Percentiles rank a stretch among this genome's conserved stretches.
Conservation (phyloP, 2,113 vertebrate genomes). For the Picathartes gymnocephalus region DNA sequence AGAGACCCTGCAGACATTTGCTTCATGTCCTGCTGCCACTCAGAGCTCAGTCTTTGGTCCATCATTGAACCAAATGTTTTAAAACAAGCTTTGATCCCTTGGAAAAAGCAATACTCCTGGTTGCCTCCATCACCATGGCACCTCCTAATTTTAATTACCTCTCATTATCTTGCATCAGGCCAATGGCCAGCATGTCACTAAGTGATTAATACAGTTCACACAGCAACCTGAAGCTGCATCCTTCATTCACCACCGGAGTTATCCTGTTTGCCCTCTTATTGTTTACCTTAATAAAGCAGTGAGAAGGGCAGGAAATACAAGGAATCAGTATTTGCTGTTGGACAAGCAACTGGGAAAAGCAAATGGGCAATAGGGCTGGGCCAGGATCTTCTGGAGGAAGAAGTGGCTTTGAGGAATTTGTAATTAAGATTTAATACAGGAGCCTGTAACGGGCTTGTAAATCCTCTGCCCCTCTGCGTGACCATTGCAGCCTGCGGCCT, state of each 20-base stretch:
- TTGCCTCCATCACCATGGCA: not conserved
- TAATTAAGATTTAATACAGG: not conserved
- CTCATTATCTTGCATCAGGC: constrained; percentile 40
- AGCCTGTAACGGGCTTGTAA: not conserved
- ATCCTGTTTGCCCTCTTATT: not conserved
- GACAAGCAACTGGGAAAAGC: not conserved
- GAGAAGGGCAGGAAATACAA: not conserved
- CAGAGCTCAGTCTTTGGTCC: not conserved
- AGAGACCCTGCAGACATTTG: rapidly evolving
- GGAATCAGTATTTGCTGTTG: not conserved
- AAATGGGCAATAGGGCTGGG: not conserved
- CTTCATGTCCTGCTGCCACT: rapidly evolving
- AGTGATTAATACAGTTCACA: constrained; percentile 19
- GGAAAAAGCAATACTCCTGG: not conserved
- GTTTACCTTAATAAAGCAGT: not conserved
- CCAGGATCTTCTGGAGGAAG: not conserved
- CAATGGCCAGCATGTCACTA: constrained; percentile 1
- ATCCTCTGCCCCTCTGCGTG: not conserved
- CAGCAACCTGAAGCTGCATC: not conserved
- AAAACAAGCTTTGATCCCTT: not conserved
- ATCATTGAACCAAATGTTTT: not conserved
- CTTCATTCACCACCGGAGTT: not conserved
- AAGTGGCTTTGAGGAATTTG: not conserved
- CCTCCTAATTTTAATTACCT: constrained; percentile 52
- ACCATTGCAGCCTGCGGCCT: not conserved